phyloP scores from a whole-genome alignment of 2,113 vertebrate species.

The Eublepharis macularius region DNA sequence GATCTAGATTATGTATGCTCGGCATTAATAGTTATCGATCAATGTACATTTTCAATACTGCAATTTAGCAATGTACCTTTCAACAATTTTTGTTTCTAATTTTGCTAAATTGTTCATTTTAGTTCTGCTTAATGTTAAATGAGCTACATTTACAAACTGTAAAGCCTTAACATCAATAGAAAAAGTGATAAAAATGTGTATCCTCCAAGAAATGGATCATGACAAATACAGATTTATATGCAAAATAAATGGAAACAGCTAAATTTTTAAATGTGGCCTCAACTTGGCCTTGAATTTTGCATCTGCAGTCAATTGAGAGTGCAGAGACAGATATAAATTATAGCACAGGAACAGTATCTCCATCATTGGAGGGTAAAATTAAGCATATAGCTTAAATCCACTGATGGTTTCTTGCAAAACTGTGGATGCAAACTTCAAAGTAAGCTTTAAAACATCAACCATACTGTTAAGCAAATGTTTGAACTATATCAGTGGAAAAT shows the following conservation, averaged over 20 bases:
- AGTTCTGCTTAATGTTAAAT: not conserved
- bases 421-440: constrained; percentile 11
- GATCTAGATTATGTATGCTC: not conserved
- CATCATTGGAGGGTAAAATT: not conserved
- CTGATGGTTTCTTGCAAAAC: not conserved
- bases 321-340: constrained; percentile 36
- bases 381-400: not conserved
- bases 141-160: not conserved
- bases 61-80: too few species aligned
- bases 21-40: not conserved
- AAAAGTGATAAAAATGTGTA: constrained; percentile 9
- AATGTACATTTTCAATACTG: not conserved
- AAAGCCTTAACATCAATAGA: not conserved
- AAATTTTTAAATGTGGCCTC: constrained; percentile 9
- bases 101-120: not conserved
- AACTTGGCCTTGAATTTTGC: constrained; percentile 34
- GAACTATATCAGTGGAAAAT: not conserved
- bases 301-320: constrained; percentile 35
- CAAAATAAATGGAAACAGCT: constrained; percentile 16
- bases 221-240: constrained; percentile 18
- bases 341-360: constrained; percentile 5
- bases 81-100: not conserved
- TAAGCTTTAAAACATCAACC: not conserved
- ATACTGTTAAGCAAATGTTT: not conserved
- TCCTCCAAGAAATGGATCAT: not conserved